These are phyloP conservation scores for Aurelia aurita complex sp. Pacific DNA, from an alignment of 30 jellyfish, hydroid and myxozoan genomes.

Conservation along the genomic window DNA sequence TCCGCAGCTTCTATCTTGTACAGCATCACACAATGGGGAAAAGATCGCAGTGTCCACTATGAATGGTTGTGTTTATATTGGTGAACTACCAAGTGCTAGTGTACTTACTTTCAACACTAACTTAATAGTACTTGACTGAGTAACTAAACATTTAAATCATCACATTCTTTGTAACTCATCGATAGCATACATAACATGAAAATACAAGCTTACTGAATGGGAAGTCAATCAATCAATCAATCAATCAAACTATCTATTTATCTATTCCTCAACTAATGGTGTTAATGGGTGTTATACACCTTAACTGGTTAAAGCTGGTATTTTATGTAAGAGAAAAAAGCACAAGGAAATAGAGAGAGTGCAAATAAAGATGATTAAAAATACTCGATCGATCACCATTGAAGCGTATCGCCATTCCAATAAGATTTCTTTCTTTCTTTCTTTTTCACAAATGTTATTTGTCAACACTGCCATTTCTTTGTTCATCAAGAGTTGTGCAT, in stretches of 20 bases:
- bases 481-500: slow-evolving; percentile 23
- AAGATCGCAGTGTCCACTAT: slow-evolving; percentile 48
- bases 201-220: too few species aligned
- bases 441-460: slow-evolving; percentile 25
- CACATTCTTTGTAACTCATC: too few species aligned
- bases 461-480: slow-evolving; percentile 54
- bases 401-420: slow-evolving; percentile 76
- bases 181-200: too few species aligned
- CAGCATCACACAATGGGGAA: slow-evolving; percentile 31
- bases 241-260: too few species aligned
- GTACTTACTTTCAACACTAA: too few species aligned
- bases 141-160: too few species aligned
- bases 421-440: slow-evolving; percentile 30
- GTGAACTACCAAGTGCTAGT: background rate
- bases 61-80: slow-evolving; percentile 40
- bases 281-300: too few species aligned
- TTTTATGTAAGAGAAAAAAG: slow-evolving; percentile 52
- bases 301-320: slow-evolving; percentile 7
- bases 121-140: too few species aligned
- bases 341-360: slow-evolving; percentile 49
- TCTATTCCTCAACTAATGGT: too few species aligned
- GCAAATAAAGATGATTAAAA: slow-evolving; percentile 41
- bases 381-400: slow-evolving; percentile 70
- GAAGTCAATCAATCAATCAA: too few species aligned
- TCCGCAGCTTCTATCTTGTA: slow-evolving; percentile 50